Conservation (phyloP, 2,797 vertebrate species). For the Neostethus bicornis region DNA sequence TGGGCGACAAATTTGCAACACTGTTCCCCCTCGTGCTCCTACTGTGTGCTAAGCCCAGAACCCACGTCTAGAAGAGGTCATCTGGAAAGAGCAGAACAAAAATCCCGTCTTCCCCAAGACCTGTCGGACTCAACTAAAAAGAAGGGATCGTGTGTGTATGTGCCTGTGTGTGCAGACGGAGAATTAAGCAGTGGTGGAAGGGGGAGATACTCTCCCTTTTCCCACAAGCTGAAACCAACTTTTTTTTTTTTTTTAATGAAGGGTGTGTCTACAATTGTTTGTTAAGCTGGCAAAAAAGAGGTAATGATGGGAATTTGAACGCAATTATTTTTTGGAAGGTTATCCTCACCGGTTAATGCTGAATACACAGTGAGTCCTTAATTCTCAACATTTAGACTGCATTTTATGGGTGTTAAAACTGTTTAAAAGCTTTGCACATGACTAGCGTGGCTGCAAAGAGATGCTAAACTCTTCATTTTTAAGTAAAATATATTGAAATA, state of each 20-base stretch:
- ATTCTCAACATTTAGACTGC: neutral
- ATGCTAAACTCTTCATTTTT: too few relatives aligned
- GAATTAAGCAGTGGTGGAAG: conserved; percentile 52
- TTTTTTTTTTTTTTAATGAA: conserved; percentile 45
- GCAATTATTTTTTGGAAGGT: conserved; percentile 16
- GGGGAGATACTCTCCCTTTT: conserved; percentile 52
- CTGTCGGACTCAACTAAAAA: conserved; percentile 44
- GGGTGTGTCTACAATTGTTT: conserved; percentile 47
- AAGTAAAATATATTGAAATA: too few relatives aligned
- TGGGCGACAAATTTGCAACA: conserved; percentile 85
- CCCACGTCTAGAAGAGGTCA: conserved; percentile 79
- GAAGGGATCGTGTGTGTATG: conserved; percentile 29
- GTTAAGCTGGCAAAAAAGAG: conserved; percentile 27
- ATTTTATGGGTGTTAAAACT: too few relatives aligned
- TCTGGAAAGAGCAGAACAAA: conserved; percentile 72
- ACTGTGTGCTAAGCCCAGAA: conserved; percentile 74
- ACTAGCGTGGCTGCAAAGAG: too few relatives aligned
- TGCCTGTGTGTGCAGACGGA: conserved; percentile 20
- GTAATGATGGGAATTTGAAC: conserved; percentile 47
- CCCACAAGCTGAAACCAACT: conserved; percentile 61
- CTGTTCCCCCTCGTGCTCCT: conserved; percentile 75
- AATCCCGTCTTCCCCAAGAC: conserved; percentile 49
- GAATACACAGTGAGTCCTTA: conserved; percentile 18
- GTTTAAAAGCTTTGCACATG: too few relatives aligned
- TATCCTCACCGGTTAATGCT: conserved; percentile 26